Evolutionary conservation across 2,797 vertebrate genomes (phyloP), one percentile per base, ranked within the genome.

Genomic region (Huso huso): DNA sequence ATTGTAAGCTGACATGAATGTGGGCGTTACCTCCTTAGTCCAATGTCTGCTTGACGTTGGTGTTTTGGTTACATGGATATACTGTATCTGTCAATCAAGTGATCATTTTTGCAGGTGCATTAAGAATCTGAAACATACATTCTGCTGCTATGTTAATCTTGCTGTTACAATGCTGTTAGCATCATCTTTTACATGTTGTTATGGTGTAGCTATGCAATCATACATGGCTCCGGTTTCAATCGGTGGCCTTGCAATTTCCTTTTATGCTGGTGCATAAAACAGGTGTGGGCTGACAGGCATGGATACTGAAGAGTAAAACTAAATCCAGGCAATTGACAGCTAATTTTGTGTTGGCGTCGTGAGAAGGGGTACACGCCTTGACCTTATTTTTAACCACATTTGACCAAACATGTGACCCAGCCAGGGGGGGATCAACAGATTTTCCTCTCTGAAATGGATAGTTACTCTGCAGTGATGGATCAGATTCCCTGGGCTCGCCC

Each of bases 381-480:
- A 51, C 62, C 58, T 15, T 18, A 67, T 8, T 13, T 60, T 51
- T 48, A 7, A 48, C 51, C 11, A 8, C 48, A 15, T 59, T 11
- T 15, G 60, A 49, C 11, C n/a, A 49, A 7, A 63, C n/a, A 11
- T 51, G 11, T 7, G 6, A 48, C 48, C 49, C 49, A 62, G 23
- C 15, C 4, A 2, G 49, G 52, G 15, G 15, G 57, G n/a, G 13
- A 13, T 49, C 7, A 7, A 37, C 23, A 37, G 6, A 49, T 50
- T 67, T 62, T 60, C 65, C 69, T 62, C 7, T 62, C 69, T 74
- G 51, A 71, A 76, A 18, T 12, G 62, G 18, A 73, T 6, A 51
- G 55, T 37, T 7, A 66, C 61, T 58, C 61, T 6, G 58, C 51
- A 57, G 66, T 57, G 61, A 71, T 72, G 75, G 76, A 72, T 76